phyloP scores from a whole-genome alignment of 2,888 invertebrate genomes.

The Ctenicera cuprea region DNA sequence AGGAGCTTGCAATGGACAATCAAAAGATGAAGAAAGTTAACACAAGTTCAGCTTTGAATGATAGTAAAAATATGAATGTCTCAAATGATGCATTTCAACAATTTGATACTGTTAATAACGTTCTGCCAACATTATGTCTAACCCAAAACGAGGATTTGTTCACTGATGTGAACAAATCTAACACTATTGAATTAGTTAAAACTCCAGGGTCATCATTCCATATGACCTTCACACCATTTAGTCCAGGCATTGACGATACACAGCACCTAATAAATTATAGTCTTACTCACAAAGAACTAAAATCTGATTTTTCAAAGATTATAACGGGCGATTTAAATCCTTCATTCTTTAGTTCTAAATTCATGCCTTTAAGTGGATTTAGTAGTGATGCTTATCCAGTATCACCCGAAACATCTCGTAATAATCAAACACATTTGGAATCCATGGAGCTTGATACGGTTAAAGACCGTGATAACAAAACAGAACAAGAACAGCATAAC shows the following conservation, averaged over 20 bases:
- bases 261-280: conserved; percentile 39
- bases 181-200: too few relatives aligned
- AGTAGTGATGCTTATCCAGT: conserved; percentile 21
- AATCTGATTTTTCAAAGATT: conserved; percentile 42
- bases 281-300: neutral
- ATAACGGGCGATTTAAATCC: conserved; percentile 39
- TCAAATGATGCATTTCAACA: too few relatives aligned
- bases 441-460: too few relatives aligned
- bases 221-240: neutral
- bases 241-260: conserved; percentile 27
- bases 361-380: conserved; percentile 35
- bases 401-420: conserved; percentile 26
- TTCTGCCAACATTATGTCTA: too few relatives aligned
- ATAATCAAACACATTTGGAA: neutral
- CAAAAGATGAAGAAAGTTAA: too few relatives aligned
- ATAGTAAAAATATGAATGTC: too few relatives aligned
- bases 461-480: too few relatives aligned
- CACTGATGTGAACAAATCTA: neutral
- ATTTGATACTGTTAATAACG: too few relatives aligned
- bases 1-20: too few relatives aligned
- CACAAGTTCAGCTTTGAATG: too few relatives aligned
- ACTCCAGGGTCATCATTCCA: conserved; percentile 9
- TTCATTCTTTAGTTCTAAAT: conserved; percentile 34
- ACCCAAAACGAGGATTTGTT: neutral
- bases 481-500: too few relatives aligned